Percentiles rank a stretch among this genome's conserved stretches.
phyloP scores from a whole-genome alignment of 2,113 vertebrate species.

The Amphilophus citrinellus region DNA sequence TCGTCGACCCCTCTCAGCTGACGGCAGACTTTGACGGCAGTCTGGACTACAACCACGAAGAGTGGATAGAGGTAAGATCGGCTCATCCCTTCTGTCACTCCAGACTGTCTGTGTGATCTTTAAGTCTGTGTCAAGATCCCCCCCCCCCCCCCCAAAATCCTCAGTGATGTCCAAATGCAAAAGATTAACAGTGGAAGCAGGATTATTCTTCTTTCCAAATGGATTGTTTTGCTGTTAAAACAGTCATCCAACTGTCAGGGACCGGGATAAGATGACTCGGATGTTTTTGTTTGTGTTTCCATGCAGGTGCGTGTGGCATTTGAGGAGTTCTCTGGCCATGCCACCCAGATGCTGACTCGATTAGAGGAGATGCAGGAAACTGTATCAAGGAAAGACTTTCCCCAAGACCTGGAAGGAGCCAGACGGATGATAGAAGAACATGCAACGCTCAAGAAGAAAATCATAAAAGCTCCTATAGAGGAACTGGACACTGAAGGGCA shows the following conservation, averaged over 20 bases:
- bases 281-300: not conserved
- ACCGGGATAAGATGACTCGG: not conserved
- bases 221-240: not conserved
- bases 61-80: slow-evolving; percentile 91
- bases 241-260: not conserved
- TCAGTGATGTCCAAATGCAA: not conserved
- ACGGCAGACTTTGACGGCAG: slow-evolving; percentile 98
- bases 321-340: slow-evolving; percentile 97
- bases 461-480: slow-evolving; percentile 97
- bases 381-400: slow-evolving; percentile 94
- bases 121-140: not conserved
- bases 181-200: not conserved
- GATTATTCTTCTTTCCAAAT: not conserved
- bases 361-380: slow-evolving; percentile 98
- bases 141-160: not conserved
- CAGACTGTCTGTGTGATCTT: not conserved
- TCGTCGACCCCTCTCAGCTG: slow-evolving; percentile 98
- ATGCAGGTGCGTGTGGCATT: slow-evolving; percentile 92
- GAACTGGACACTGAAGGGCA: slow-evolving; percentile 97
- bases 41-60: slow-evolving; percentile 98
- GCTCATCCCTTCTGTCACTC: not conserved
- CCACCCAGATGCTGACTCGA: slow-evolving; percentile 93
- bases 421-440: slow-evolving; percentile 97
- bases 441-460: slow-evolving; percentile 95
- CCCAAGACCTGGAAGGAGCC: slow-evolving; percentile 95